A percentile compares a stretch with the other conserved stretches of the same genome.
Conservation (phyloP, 2,888 invertebrate species). For the Patella pellucida region DNA sequence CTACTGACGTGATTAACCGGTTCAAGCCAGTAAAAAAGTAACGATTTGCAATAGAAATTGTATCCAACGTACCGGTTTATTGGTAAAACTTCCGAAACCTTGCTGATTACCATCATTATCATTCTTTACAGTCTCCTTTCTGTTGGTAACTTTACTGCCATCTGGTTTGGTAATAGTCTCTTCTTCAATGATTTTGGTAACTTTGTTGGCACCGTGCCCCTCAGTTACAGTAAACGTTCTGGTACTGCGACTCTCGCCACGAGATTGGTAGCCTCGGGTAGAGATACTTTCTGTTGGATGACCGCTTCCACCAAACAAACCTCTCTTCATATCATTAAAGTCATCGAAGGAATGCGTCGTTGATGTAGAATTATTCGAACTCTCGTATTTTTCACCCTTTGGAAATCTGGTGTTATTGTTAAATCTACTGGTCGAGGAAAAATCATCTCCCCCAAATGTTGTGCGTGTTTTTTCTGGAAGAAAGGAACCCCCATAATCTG, state of each 20-base stretch:
- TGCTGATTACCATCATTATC: slow-evolving; percentile 29
- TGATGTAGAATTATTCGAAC: too few species aligned
- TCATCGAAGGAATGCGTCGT: background rate
- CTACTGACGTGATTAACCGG: too few species aligned
- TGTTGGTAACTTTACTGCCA: slow-evolving; percentile 56
- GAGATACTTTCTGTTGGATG: slow-evolving; percentile 33
- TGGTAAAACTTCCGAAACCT: background rate
- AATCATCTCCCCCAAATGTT: too few species aligned
- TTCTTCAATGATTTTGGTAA: slow-evolving; percentile 60
- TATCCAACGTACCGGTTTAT: too few species aligned
- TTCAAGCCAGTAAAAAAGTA: too few species aligned
- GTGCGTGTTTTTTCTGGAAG: too few species aligned
- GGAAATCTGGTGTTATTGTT: too few species aligned
- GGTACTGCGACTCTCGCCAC: slow-evolving; percentile 21
- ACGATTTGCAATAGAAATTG: too few species aligned
- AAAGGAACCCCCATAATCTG: too few species aligned
- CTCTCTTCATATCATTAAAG: slow-evolving; percentile 17
- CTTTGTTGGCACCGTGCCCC: slow-evolving; percentile 34
- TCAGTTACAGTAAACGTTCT: slow-evolving; percentile 43
- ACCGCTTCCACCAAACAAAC: slow-evolving; percentile 25
- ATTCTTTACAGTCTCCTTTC: slow-evolving; percentile 49
- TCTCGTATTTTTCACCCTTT: too few species aligned
- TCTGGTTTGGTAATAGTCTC: slow-evolving; percentile 60
- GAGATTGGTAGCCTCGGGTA: slow-evolving; percentile 4
- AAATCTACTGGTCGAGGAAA: too few species aligned